Percentiles rank a stretch among this genome's conserved stretches.
Evolutionary conservation across 1,140 invertebrate genomes (phyloP).

Genomic region (Coenobita brevimanus): DNA sequence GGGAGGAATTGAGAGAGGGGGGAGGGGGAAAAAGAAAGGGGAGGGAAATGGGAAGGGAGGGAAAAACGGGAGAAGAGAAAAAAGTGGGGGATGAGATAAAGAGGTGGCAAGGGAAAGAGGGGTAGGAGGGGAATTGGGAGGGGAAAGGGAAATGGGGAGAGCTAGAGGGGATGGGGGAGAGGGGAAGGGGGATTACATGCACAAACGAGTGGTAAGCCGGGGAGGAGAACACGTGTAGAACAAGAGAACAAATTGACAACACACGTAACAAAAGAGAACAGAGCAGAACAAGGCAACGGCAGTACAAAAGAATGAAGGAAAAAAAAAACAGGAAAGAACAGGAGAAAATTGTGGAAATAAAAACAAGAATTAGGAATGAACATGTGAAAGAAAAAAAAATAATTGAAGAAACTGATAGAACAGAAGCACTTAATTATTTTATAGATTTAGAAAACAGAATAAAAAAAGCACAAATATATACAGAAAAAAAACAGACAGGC

Average conservation of each 20-base stretch:
- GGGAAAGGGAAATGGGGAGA: no score
- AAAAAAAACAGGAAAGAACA: not conserved
- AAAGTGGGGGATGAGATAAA: not conserved
- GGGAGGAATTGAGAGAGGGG: not conserved
- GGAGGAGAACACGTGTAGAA: not conserved
- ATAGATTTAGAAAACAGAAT: no score
- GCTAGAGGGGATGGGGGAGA: no score
- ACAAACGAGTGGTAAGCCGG: not conserved
- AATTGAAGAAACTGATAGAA: no score
- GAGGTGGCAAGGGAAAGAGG: not conserved
- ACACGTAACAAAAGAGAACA: not conserved
- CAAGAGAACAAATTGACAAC: not conserved
- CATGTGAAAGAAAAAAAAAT: not conserved
- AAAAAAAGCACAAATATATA: no score
- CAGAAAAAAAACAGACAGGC: no score
- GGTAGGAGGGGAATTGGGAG: not conserved
- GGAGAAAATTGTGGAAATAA: not conserved
- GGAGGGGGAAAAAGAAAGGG: not conserved
- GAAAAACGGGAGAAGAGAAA: not conserved
- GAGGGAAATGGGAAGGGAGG: not conserved
- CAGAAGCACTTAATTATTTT: no score
- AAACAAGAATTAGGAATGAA: not conserved
- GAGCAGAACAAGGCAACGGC: not conserved
- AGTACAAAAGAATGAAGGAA: not conserved
- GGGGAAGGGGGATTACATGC: no score